Evolutionary conservation across 2,888 invertebrate species (phyloP).

Genomic region (Odontocolon sp.): DNA sequence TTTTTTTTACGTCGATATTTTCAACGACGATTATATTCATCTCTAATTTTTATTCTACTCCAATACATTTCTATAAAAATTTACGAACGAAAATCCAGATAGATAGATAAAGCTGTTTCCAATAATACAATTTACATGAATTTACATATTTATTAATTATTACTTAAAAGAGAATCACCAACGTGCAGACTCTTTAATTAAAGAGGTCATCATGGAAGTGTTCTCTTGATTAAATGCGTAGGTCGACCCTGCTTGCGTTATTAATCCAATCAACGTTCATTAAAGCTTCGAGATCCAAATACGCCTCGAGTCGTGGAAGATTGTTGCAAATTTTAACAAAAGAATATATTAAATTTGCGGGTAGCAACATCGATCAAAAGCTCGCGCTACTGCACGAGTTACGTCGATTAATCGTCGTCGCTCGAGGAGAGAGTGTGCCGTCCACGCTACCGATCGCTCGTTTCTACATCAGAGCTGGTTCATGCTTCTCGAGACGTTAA

Average conservation of each 20-base stretch:
- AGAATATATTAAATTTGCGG: slow-evolving; percentile 24
- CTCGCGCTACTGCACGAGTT: slow-evolving; percentile 14
- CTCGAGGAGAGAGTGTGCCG: slow-evolving; percentile 36
- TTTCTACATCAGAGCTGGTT: background rate
- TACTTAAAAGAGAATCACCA: background rate
- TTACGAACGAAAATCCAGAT: no score
- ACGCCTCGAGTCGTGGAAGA: background rate
- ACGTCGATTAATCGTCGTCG: slow-evolving; percentile 46
- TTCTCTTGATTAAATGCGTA: slow-evolving; percentile 2
- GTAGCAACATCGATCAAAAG: slow-evolving; percentile 12
- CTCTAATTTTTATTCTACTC: no score
- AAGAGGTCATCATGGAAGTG: background rate
- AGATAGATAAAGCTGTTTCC: no score
- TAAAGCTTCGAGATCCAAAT: slow-evolving; percentile 12
- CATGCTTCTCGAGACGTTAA: slow-evolving; percentile 28
- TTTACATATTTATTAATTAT: background rate
- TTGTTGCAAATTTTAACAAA: slow-evolving; percentile 16
- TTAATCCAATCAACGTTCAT: slow-evolving; percentile 6
- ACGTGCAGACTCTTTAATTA: no score
- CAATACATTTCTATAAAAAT: no score
- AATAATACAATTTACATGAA: no score
- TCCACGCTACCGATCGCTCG: slow-evolving; percentile 9
- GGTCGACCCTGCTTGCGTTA: background rate
- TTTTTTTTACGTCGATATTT: background rate
- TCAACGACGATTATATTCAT: no score